A percentile compares a stretch with the other conserved stretches of the same genome.
Conservation (phyloP, 2,797 vertebrate genomes). For the Garrulus glandarius region DNA sequence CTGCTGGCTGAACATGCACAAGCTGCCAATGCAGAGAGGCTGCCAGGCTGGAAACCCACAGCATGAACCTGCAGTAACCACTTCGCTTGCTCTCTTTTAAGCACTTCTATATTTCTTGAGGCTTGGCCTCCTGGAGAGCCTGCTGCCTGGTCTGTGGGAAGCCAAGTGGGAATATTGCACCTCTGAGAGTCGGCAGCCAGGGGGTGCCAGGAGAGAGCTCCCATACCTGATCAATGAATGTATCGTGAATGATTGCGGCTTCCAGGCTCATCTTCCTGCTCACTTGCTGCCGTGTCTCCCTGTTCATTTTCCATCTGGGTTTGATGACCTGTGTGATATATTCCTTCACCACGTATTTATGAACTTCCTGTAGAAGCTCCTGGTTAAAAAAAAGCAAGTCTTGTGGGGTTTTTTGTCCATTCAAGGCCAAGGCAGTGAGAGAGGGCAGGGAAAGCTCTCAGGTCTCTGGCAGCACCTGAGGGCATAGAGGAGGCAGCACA, state of each 20-base stretch:
- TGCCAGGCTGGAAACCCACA: background rate
- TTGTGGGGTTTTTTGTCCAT: fast-evolving
- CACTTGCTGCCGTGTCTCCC: slow-evolving; percentile 72
- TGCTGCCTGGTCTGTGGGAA: background rate
- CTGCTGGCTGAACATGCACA: background rate
- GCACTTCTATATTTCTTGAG: background rate
- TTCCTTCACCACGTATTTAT: slow-evolving; percentile 79
- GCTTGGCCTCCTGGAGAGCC: background rate
- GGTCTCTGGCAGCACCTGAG: background rate
- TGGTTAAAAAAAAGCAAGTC: slow-evolving; percentile 38
- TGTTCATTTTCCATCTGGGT: slow-evolving; percentile 72
- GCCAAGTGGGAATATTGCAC: background rate
- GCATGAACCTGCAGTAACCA: background rate
- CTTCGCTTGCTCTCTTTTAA: background rate
- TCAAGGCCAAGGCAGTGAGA: background rate
- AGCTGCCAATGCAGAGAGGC: background rate
- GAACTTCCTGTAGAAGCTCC: slow-evolving; percentile 77
- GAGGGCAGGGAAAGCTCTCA: background rate
- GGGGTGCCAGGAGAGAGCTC: background rate
- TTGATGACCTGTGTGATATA: slow-evolving; percentile 85
- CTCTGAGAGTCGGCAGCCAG: background rate
- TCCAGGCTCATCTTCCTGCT: slow-evolving; percentile 80
- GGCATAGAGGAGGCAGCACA: background rate
- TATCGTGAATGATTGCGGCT: slow-evolving; percentile 66
- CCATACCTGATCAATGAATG: slow-evolving; percentile 82